Conservation (phyloP, 1,140 invertebrate genomes). For the Platyura marginata region DNA sequence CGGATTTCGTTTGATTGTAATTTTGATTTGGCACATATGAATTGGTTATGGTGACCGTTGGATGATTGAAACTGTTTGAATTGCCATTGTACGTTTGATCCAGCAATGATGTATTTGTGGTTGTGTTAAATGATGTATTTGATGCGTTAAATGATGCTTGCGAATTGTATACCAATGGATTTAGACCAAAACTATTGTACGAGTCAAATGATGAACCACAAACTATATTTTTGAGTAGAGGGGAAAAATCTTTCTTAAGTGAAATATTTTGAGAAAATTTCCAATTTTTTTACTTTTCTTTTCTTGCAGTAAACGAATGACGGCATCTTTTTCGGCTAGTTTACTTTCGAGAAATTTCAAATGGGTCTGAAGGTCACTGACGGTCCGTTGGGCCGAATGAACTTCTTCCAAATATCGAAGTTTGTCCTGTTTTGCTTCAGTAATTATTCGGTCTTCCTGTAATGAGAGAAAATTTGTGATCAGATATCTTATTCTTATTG, state of each 20-base stretch:
- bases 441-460: slow-evolving; percentile 71
- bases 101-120: background rate
- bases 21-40: background rate
- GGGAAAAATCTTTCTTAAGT: too few relatives aligned
- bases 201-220: slow-evolving; percentile 5
- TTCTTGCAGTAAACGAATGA: slow-evolving; percentile 3
- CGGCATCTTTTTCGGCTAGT: slow-evolving; percentile 5
- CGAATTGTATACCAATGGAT: slow-evolving; percentile 2
- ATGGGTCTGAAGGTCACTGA: slow-evolving; percentile 57
- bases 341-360: slow-evolving; percentile 4
- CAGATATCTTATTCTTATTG: too few relatives aligned
- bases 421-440: slow-evolving; percentile 69
- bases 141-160: slow-evolving; percentile 3
- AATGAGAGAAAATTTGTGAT: too few relatives aligned
- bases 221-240: too few relatives aligned
- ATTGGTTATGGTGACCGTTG: background rate
- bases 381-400: slow-evolving; percentile 63
- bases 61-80: background rate
- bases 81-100: background rate
- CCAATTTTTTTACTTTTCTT: slow-evolving; percentile 4
- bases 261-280: too few relatives aligned
- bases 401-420: slow-evolving; percentile 75
- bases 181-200: slow-evolving; percentile 3
- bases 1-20: background rate
- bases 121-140: slow-evolving; percentile 2